Conservation (phyloP, 2,113 vertebrate genomes). For the Chlorodrepanis virens region DNA sequence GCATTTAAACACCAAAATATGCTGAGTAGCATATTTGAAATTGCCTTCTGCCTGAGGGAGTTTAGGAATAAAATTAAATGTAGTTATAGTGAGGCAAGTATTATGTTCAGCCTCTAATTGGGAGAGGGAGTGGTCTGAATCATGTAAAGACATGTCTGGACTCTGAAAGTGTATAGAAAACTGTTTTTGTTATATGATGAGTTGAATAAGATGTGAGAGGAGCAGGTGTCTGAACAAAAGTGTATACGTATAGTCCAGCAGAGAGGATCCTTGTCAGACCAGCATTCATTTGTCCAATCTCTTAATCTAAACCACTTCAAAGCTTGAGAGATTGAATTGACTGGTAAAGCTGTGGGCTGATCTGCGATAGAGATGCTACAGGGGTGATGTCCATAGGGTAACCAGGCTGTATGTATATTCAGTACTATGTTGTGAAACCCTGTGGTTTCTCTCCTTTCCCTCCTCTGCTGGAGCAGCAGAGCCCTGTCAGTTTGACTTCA, state of each 20-base stretch:
- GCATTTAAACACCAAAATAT: conserved; percentile 16
- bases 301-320: not conserved
- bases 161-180: not conserved
- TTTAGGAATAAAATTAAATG: conserved; percentile 41
- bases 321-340: not conserved
- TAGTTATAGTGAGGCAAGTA: conserved; percentile 1
- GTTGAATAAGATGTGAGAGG: not conserved
- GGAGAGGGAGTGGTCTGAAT: conserved; percentile 12
- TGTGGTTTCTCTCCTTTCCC: too few relatives aligned
- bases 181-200: not conserved
- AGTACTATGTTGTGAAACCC: not conserved
- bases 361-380: not conserved
- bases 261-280: not conserved
- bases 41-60: conserved; percentile 15
- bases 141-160: conserved; percentile 24
- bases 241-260: fast-evolving
- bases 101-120: conserved; percentile 16
- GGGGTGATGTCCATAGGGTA: not conserved
- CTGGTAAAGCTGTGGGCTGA: not conserved
- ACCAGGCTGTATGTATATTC: not conserved
- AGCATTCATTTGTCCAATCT: not conserved
- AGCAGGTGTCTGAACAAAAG: conserved; percentile 19
- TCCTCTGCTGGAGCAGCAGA: not conserved
- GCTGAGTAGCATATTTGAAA: conserved; percentile 22
- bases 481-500: not conserved